Percentiles rank a stretch among this genome's conserved stretches.
Conservation (phyloP, 2,888 invertebrate genomes). For the Andrena haemorrhoa region DNA sequence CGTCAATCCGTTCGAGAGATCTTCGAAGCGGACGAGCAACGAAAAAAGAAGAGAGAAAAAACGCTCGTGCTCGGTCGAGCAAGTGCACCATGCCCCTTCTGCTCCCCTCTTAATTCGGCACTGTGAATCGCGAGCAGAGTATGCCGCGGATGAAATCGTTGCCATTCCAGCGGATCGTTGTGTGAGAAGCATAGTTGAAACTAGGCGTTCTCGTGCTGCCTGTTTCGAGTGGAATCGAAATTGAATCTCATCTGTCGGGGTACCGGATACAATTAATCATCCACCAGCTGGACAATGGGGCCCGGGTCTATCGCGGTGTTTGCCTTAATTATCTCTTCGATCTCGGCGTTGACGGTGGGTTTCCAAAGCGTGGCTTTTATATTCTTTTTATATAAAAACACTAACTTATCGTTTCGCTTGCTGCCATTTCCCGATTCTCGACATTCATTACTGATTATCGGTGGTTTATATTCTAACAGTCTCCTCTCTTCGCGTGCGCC, state of each 20-base stretch:
- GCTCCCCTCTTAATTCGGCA: constrained; percentile 65
- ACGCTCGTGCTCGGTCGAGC: constrained; percentile 5
- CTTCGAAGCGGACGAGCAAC: background rate
- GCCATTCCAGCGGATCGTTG: constrained; percentile 70
- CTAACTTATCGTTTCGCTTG: background rate
- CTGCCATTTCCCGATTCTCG: background rate
- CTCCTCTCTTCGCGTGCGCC: no score
- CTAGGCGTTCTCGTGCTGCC: constrained; percentile 54
- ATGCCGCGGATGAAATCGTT: constrained; percentile 71
- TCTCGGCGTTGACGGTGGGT: constrained; percentile 59
- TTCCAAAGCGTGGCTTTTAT: constrained; percentile 3
- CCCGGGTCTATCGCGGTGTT: constrained; percentile 55
- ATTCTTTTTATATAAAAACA: background rate
- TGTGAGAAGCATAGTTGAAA: constrained; percentile 65
- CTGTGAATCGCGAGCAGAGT: constrained; percentile 52
- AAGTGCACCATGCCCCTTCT: constrained; percentile 42
- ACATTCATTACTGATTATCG: no score
- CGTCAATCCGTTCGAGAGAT: background rate
- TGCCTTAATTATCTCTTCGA: constrained; percentile 44
- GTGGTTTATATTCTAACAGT: no score
- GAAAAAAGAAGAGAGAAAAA: background rate
- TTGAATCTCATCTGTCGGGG: constrained; percentile 26
- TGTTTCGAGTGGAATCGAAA: constrained; percentile 40
- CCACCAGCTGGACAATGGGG: constrained; percentile 64
- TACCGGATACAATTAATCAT: constrained; percentile 37